Conservation (phyloP, 2,113 vertebrate species). For the Bufo gargarizans region DNA sequence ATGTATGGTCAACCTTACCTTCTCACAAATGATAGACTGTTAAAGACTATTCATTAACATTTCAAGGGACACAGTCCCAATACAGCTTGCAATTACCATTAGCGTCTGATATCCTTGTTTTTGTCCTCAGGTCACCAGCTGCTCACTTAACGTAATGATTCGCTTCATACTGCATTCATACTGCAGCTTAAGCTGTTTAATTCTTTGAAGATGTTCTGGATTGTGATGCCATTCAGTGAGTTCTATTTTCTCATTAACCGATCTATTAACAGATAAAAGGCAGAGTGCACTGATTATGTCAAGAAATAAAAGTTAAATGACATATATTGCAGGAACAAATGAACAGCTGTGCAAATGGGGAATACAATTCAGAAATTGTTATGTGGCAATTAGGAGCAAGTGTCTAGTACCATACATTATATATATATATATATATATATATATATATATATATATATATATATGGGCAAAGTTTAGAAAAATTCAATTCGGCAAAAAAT, state of each 20-base stretch:
- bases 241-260: slow-evolving; percentile 33
- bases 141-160: slow-evolving; percentile 52
- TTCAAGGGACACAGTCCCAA: slow-evolving; percentile 28
- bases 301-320: slow-evolving; percentile 14
- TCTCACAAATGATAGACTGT: slow-evolving; percentile 31
- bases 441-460: too few relatives aligned
- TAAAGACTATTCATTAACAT: slow-evolving; percentile 51
- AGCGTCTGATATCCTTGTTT: slow-evolving; percentile 29
- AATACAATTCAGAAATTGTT: neutral
- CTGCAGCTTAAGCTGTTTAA: slow-evolving; percentile 39
- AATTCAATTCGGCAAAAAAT: too few relatives aligned
- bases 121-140: slow-evolving; percentile 42
- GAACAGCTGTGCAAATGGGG: neutral
- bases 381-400: too few relatives aligned
- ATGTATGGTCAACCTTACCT: neutral
- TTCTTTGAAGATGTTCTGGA: neutral
- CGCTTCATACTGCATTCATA: slow-evolving; percentile 25
- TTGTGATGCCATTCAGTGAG: slow-evolving; percentile 11
- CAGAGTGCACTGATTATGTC: slow-evolving; percentile 9
- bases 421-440: too few relatives aligned
- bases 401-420: too few relatives aligned
- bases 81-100: slow-evolving; percentile 27
- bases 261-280: slow-evolving; percentile 21
- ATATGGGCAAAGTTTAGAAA: too few relatives aligned
- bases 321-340: neutral